These are phyloP conservation scores for Simalia tracyae DNA, from an alignment of 2,797 vertebrate genomes.

Conservation along the genomic window DNA sequence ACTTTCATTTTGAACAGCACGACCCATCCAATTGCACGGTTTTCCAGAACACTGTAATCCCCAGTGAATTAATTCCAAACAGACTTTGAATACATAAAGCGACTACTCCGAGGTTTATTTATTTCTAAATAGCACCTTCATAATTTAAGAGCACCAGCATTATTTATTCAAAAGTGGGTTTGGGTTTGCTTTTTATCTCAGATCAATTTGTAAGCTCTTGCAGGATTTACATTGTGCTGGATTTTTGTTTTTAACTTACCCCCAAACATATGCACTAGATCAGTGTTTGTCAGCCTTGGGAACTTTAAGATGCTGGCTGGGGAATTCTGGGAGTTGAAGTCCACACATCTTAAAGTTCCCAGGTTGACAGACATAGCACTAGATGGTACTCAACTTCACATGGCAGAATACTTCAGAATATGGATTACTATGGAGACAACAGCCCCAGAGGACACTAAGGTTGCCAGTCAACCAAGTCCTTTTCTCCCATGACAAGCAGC, in stretches of 20 bases:
- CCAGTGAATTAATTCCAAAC: background rate
- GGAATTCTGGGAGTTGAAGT: too few relatives aligned
- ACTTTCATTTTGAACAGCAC: background rate
- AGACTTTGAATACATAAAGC: background rate
- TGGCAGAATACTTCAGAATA: background rate
- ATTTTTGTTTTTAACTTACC: background rate
- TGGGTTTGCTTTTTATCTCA: background rate
- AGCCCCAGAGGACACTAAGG: background rate
- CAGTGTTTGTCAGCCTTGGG: too few relatives aligned
- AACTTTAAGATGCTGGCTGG: too few relatives aligned
- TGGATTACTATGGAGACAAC: background rate
- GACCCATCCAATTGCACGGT: background rate
- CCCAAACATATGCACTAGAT: background rate
- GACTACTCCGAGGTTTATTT: background rate
- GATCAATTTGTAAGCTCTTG: background rate
- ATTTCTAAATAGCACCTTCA: constrained; percentile 1
- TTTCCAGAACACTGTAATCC: background rate
- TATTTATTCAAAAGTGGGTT: background rate
- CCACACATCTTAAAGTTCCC: too few relatives aligned
- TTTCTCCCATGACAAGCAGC: background rate
- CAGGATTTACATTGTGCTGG: background rate
- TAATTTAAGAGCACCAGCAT: background rate
- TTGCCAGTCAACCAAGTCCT: background rate
- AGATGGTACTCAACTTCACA: background rate
- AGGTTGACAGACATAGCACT: background rate